These are phyloP conservation scores for Ctenodactylus gundi DNA, from an alignment of 2,113 vertebrate genomes.

Conservation along the genomic window DNA sequence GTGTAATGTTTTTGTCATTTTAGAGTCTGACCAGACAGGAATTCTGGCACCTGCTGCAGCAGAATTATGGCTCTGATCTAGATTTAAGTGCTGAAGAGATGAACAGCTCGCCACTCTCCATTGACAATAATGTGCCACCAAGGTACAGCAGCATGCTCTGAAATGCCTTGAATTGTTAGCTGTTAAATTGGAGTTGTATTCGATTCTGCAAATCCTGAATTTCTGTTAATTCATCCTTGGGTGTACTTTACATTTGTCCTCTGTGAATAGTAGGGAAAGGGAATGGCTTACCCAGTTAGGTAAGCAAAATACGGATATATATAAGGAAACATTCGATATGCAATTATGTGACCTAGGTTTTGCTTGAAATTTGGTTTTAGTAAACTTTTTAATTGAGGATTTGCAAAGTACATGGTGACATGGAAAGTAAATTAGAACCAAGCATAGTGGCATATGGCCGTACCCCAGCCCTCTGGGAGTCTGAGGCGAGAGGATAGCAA, in stretches of 20 bases:
- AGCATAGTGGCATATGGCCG: too few species aligned
- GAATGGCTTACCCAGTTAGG: too few species aligned
- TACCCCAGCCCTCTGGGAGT: background rate
- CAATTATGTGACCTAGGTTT: background rate
- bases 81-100: slow-evolving; percentile 95
- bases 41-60: slow-evolving; percentile 93
- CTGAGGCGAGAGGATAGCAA: background rate
- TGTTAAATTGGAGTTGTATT: slow-evolving; percentile 13
- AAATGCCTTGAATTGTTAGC: background rate
- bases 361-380: background rate
- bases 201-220: background rate
- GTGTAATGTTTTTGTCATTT: slow-evolving; percentile 51
- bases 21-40: slow-evolving; percentile 90
- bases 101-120: slow-evolving; percentile 87
- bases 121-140: slow-evolving; percentile 86
- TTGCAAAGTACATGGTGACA: slow-evolving; percentile 16
- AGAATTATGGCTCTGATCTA: slow-evolving; percentile 94
- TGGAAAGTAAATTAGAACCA: background rate
- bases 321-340: too few species aligned
- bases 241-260: background rate
- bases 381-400: slow-evolving; percentile 19
- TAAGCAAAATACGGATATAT: too few species aligned
- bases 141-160: slow-evolving; percentile 83
- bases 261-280: background rate
- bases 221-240: background rate